phyloP scores from a whole-genome alignment of 2,113 vertebrate genomes.

The Centropristis striata region DNA sequence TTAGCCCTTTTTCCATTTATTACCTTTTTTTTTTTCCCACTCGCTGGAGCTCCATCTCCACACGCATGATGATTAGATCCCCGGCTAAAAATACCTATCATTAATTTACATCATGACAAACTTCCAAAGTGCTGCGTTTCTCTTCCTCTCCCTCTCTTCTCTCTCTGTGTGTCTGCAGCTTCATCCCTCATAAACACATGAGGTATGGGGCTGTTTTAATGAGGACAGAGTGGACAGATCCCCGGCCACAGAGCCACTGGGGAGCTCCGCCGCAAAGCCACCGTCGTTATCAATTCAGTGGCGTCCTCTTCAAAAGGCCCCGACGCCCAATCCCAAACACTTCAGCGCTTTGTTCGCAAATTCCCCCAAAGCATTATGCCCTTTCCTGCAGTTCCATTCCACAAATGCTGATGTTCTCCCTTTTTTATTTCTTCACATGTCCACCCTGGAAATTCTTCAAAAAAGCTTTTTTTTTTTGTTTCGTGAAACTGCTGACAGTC shows the following conservation, averaged over 20 bases:
- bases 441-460: conserved; percentile 10
- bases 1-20: conserved; percentile 69
- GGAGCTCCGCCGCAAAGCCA: conserved; percentile 47
- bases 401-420: conserved; percentile 28
- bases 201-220: conserved; percentile 61
- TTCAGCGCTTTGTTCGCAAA: conserved; percentile 50
- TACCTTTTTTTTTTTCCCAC: conserved; percentile 49
- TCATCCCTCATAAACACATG: conserved; percentile 49
- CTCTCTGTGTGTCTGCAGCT: neutral
- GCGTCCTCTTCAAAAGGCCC: conserved; percentile 52
- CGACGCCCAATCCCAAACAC: conserved; percentile 46
- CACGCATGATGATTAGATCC: conserved; percentile 69
- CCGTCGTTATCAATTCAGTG: conserved; percentile 55
- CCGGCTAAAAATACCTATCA: conserved; percentile 71
- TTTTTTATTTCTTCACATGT: conserved; percentile 5
- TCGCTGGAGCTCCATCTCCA: conserved; percentile 32
- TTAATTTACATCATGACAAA: conserved; percentile 77
- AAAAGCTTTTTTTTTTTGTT: neutral
- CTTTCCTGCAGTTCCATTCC: conserved; percentile 7
- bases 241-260: conserved; percentile 35
- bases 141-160: conserved; percentile 3
- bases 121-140: conserved; percentile 42
- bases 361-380: conserved; percentile 38
- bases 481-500: conserved; percentile 9
- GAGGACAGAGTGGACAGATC: conserved; percentile 67